Evolutionary conservation across 2,113 vertebrate genomes (phyloP), one percentile per base, ranked within the genome.

Genomic region (Lamprotornis superbus): DNA sequence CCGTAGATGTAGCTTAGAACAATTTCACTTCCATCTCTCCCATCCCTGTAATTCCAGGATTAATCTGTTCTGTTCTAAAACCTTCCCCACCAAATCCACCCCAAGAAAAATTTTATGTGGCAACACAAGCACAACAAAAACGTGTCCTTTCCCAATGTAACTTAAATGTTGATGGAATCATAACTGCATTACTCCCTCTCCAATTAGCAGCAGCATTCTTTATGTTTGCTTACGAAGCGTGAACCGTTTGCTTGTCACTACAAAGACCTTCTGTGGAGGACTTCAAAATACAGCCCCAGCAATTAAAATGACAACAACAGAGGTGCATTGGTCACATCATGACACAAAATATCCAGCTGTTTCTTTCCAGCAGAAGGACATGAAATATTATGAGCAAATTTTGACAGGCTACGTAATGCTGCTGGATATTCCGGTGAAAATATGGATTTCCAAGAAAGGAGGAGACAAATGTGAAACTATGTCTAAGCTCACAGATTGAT

Each of bases 221-320:
- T 96, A 91, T 94, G 87, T 96, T 91, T 94, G 95, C 96, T 94
- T 94, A 96, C 15, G 24, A 91, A 97, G 94, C 89, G 75, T 91
- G 91, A 96, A 96, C 96, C 12, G 17, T 61, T 86, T 27, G 5
- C 96, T 96, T 95, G 92, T 91, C 91, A 50, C 89, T 83, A 95
- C 96, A 97, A 97, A 97, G 96, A 84, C 96, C 93, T 95, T 97
- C 96, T 97, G 96, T 94, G 77, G 90, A 89, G 86, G 91, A 93
- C 79, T 93, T 92, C 52, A 93, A 92, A 97, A 94, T 83, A 50
- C 94, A 96, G 75, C 92, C 93, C 81, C 88, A 89, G 94, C 90
- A 96, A 97, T 97, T 97, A 95, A 95, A 96, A 94, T 96, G 87
- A 95, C 91, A 87, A 95, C 94, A 92, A 88, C 94, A 89, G 95